These are phyloP conservation scores for Mythimna lalbum DNA, from an alignment of 2,888 invertebrate species.

Conservation along the genomic window DNA sequence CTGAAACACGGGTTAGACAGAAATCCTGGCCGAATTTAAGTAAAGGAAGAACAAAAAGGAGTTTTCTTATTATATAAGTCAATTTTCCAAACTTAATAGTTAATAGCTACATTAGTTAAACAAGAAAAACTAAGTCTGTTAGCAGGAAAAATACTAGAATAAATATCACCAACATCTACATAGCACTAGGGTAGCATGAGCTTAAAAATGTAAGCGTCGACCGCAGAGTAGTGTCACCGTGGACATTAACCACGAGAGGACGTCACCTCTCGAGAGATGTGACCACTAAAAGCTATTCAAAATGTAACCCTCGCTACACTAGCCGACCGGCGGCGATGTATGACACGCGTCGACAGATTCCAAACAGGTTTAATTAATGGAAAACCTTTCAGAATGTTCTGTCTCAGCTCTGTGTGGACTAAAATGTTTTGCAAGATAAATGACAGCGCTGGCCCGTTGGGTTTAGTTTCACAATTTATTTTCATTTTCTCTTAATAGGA, in stretches of 20 bases:
- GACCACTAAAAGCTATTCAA: conserved; percentile 62
- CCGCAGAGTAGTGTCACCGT: conserved; percentile 47
- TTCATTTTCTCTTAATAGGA: conserved; percentile 4
- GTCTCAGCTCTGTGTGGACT: conserved; percentile 21
- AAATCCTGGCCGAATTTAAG: conserved; percentile 38
- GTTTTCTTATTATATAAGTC: neutral
- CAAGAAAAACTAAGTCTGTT: neutral
- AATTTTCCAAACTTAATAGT: neutral
- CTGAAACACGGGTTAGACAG: conserved; percentile 42
- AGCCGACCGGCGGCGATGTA: conserved; percentile 17
- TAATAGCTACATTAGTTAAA: neutral
- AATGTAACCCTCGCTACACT: conserved; percentile 34
- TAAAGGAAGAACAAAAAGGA: neutral
- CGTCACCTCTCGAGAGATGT: conserved; percentile 44
- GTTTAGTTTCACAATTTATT: conserved; percentile 18
- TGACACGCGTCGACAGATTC: conserved; percentile 38
- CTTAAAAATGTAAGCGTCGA: conserved; percentile 48
- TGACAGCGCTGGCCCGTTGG: conserved; percentile 6
- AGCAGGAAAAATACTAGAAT: conserved; percentile 17
- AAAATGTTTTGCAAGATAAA: conserved; percentile 36
- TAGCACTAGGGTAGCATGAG: conserved; percentile 39
- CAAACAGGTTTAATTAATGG: conserved; percentile 52
- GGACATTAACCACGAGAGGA: conserved; percentile 49
- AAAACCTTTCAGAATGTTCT: conserved; percentile 20
- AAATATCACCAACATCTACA: conserved; percentile 1